Evolutionary conservation across 2,113 vertebrate species (phyloP).

Genomic region (Fulmarus glacialis): DNA sequence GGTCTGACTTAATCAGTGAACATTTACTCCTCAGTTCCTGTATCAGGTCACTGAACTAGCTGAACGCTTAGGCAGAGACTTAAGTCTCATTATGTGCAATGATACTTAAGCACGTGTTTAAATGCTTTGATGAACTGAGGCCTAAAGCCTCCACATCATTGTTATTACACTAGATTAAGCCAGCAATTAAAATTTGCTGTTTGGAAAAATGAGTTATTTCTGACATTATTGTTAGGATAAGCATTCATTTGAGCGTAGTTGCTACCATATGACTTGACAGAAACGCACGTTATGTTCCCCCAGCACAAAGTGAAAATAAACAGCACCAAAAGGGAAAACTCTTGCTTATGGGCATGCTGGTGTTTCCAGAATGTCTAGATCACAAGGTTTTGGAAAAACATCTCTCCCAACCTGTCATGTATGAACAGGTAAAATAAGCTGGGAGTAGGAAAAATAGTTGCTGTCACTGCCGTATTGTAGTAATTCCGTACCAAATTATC

Average conservation of each 20-base stretch:
- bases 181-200: neutral
- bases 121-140: neutral
- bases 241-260: neutral
- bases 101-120: neutral
- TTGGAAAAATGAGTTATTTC: neutral
- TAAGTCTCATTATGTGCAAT: neutral
- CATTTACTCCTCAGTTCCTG: neutral
- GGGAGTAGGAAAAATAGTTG: neutral
- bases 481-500: neutral
- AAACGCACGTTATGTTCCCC: neutral
- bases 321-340: neutral
- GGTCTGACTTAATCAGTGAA: neutral
- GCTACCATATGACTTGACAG: neutral
- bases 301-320: neutral
- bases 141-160: neutral
- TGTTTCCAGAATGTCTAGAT: neutral
- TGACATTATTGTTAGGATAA: neutral
- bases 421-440: neutral
- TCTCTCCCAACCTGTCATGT: neutral
- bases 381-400: neutral
- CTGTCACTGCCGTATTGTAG: neutral
- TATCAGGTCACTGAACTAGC: neutral
- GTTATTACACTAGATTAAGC: neutral
- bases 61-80: neutral
- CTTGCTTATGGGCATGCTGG: neutral